These are phyloP conservation scores for Ormyrus pomaceus DNA, from an alignment of 2,888 invertebrate species.

Conservation along the genomic window DNA sequence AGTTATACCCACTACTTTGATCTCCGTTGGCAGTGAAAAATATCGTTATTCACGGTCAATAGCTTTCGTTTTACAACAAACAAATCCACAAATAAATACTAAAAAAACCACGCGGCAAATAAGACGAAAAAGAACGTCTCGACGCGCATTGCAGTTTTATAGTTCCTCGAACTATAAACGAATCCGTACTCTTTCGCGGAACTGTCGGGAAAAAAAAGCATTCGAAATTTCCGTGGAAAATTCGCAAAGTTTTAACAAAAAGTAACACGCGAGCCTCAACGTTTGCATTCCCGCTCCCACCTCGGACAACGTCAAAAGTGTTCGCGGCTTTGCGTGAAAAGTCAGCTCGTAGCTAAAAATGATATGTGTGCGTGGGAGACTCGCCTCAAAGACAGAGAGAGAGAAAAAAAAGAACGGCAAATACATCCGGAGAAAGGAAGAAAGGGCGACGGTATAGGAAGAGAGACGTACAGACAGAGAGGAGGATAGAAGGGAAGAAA, in stretches of 20 bases:
- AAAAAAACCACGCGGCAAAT: neutral
- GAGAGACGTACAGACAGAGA: neutral
- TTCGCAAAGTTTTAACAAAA: neutral
- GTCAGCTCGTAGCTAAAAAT: no score
- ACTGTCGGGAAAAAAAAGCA: neutral
- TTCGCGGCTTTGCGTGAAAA: neutral
- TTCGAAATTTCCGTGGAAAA: neutral
- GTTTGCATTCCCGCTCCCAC: neutral
- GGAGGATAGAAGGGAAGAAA: neutral
- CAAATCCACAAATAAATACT: neutral
- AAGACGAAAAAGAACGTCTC: neutral
- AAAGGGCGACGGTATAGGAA: neutral
- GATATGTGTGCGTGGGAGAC: no score
- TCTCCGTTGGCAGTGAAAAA: neutral
- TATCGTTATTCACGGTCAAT: neutral
- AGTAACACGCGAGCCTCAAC: neutral
- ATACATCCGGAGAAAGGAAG: neutral
- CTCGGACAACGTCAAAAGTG: constrained; percentile 6
- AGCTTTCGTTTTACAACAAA: neutral
- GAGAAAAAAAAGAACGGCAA: neutral
- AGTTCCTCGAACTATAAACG: neutral
- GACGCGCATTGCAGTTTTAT: neutral
- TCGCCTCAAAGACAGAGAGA: neutral
- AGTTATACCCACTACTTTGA: no score
- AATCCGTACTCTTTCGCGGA: neutral